Percentiles rank a stretch among this genome's conserved stretches.
Evolutionary conservation across 2,888 invertebrate genomes (phyloP).

Genomic region (Acholoe squamosa): DNA sequence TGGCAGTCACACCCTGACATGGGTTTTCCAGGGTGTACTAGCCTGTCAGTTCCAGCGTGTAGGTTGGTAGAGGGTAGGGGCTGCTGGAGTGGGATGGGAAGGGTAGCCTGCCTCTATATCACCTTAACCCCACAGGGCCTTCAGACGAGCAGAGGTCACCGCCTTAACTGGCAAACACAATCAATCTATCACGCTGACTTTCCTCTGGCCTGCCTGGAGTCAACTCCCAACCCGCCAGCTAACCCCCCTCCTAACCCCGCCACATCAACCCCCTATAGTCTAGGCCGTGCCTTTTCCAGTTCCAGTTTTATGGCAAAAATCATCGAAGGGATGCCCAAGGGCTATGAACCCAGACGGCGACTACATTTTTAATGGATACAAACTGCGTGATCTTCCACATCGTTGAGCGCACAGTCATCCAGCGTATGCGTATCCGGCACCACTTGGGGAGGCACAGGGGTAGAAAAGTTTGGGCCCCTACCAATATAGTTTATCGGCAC

Average conservation of each 20-base stretch:
- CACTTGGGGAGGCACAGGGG: neutral
- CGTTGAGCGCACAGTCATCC: neutral
- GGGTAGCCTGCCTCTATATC: conserved; percentile 16
- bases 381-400: conserved; percentile 40
- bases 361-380: conserved; percentile 43
- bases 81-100: neutral
- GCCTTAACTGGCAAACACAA: conserved; percentile 53
- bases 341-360: conserved; percentile 30
- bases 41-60: neutral
- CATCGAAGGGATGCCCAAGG: neutral
- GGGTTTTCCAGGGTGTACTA: no score
- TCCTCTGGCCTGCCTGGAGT: neutral
- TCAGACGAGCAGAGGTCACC: neutral
- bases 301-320: neutral
- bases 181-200: neutral
- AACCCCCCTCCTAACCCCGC: neutral
- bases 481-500: neutral
- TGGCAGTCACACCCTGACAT: neutral
- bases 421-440: neutral
- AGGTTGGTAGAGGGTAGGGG: neutral
- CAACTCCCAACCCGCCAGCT: neutral
- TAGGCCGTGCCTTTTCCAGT: neutral
- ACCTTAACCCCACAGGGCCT: neutral
- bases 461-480: neutral
- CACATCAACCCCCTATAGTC: neutral